phyloP scores from a whole-genome alignment of 2,888 invertebrate genomes.

The Xestia c-nigrum region DNA sequence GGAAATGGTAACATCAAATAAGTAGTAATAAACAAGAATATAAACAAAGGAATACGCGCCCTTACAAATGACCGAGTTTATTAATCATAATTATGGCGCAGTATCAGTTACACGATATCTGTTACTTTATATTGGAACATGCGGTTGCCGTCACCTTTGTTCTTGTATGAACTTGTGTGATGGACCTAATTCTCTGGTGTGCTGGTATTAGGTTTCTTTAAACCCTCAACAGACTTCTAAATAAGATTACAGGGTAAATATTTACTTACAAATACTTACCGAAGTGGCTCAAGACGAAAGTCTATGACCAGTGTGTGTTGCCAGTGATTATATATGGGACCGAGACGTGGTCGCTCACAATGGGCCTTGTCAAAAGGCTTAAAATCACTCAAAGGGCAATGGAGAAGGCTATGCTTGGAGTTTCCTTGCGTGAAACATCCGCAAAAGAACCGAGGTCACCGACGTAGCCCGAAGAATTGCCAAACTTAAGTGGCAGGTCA shows the following conservation, averaged over 20 bases:
- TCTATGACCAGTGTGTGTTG: too few relatives aligned
- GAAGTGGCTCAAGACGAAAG: too few relatives aligned
- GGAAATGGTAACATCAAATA: background rate
- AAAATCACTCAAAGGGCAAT: too few relatives aligned
- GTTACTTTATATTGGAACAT: conserved; percentile 57
- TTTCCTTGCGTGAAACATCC: too few relatives aligned
- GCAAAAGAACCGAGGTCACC: too few relatives aligned
- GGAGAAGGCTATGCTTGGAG: too few relatives aligned
- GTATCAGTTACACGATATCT: conserved; percentile 61
- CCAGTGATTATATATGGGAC: too few relatives aligned
- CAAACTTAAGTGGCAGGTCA: too few relatives aligned
- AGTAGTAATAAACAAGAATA: background rate
- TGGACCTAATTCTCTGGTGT: conserved; percentile 17
- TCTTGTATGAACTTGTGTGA: conserved; percentile 12
- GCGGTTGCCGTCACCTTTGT: conserved; percentile 56
- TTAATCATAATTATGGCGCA: conserved; percentile 50
- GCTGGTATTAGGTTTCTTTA: conserved; percentile 35
- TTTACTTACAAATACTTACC: too few relatives aligned
- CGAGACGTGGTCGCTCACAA: too few relatives aligned
- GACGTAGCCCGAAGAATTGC: too few relatives aligned
- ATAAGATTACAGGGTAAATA: conserved; percentile 36
- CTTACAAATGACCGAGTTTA: conserved; percentile 48
- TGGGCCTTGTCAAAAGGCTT: too few relatives aligned
- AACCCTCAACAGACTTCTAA: conserved; percentile 9
- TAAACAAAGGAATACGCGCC: conserved; percentile 20